These are phyloP conservation scores for Salpingus planirostris DNA, from an alignment of 2,888 invertebrate genomes.

Conservation along the genomic window DNA sequence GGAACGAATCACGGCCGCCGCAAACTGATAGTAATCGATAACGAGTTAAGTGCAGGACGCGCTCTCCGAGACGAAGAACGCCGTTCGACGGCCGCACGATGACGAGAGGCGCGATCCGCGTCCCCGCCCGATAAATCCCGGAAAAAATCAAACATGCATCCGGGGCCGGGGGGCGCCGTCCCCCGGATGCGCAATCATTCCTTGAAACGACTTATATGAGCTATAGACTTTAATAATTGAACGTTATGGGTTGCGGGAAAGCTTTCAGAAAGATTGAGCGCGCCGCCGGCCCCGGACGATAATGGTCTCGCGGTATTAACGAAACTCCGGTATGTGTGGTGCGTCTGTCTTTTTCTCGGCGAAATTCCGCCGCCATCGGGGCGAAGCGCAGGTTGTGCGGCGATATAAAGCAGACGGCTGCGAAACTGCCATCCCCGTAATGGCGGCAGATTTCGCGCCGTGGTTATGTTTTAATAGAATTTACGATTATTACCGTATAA, in stretches of 20 bases:
- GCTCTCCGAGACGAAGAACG: too few species aligned
- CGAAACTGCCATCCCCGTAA: slow-evolving; percentile 38
- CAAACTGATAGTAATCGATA: slow-evolving; percentile 44
- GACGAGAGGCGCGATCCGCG: too few species aligned
- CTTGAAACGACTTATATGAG: slow-evolving; percentile 42
- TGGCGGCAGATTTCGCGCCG: slow-evolving; percentile 46
- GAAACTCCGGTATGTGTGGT: slow-evolving; percentile 3
- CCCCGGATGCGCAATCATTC: slow-evolving; percentile 41
- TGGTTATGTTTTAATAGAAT: slow-evolving; percentile 47
- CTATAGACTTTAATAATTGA: slow-evolving; percentile 45
- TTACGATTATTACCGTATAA: slow-evolving; percentile 44
- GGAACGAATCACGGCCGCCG: slow-evolving; percentile 43
- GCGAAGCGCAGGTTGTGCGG: too few species aligned
- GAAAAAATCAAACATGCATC: slow-evolving; percentile 40
- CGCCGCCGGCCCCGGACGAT: slow-evolving; percentile 24
- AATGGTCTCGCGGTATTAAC: slow-evolving; percentile 31
- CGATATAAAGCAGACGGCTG: slow-evolving; percentile 43
- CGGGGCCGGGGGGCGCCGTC: slow-evolving; percentile 25
- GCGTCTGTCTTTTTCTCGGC: not conserved
- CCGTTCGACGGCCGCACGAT: too few species aligned
- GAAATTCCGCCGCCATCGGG: too few species aligned
- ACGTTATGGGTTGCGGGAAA: slow-evolving; percentile 41
- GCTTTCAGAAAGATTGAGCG: slow-evolving; percentile 43
- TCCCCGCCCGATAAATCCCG: too few species aligned
- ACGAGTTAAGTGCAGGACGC: slow-evolving; percentile 22